Conservation (phyloP, 2,113 vertebrate genomes). For the Anoplopoma fimbria region DNA sequence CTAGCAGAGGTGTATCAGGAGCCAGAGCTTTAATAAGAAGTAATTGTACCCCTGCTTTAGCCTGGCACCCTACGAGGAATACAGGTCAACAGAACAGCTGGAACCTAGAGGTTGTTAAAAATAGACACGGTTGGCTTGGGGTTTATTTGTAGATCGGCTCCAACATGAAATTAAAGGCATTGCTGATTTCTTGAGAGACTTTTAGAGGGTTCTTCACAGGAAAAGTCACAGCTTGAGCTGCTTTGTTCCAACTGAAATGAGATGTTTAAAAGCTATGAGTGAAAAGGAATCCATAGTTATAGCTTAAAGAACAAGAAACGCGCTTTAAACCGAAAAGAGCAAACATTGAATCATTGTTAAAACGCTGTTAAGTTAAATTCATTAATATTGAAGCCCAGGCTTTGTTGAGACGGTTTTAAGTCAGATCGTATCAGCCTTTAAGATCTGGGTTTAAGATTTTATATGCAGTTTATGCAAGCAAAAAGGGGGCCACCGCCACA, state of each 20-base stretch:
- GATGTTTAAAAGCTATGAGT: constrained; percentile 32
- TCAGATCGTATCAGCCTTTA: constrained; percentile 75
- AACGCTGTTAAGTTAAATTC: constrained; percentile 73
- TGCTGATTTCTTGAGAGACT: constrained; percentile 31
- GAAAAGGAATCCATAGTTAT: constrained; percentile 55
- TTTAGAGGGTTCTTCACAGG: constrained; percentile 10
- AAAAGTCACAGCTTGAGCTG: constrained; percentile 32
- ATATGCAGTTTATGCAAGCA: constrained; percentile 83
- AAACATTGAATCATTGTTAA: constrained; percentile 79
- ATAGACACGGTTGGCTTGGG: constrained; percentile 42
- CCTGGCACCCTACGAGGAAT: constrained; percentile 41
- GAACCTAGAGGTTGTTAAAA: constrained; percentile 57
- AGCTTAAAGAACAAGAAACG: constrained; percentile 58
- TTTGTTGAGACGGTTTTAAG: constrained; percentile 75
- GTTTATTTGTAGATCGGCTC: constrained; percentile 46
- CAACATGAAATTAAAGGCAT: constrained; percentile 31
- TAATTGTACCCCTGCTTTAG: constrained; percentile 65
- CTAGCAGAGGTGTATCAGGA: constrained; percentile 65
- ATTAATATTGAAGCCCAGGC: constrained; percentile 78
- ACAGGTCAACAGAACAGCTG: constrained; percentile 62
- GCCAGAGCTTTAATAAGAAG: constrained; percentile 71
- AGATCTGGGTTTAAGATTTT: constrained; percentile 77
- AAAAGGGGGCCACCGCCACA: constrained; percentile 74
- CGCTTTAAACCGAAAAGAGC: constrained; percentile 68
- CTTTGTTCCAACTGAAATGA: no score